Conservation (phyloP, 2,888 invertebrate species). For the Plemyria rubiginata region DNA sequence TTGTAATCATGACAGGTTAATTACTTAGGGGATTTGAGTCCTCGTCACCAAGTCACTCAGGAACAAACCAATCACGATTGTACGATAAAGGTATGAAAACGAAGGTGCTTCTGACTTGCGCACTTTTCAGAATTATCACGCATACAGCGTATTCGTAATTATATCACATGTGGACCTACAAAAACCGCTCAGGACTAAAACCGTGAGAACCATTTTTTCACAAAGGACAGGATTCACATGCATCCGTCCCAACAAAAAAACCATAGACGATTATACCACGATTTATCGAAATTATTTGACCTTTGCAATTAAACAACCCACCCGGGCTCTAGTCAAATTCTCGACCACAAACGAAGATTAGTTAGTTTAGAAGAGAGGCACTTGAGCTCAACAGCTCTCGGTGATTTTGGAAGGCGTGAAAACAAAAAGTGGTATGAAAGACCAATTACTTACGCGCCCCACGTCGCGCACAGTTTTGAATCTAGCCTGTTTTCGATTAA, state of each 20-base stretch:
- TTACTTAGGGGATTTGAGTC: constrained; percentile 12
- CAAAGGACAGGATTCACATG: constrained; percentile 58
- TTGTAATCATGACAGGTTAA: constrained; percentile 10
- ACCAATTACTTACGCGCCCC: constrained; percentile 70
- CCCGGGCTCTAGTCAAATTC: constrained; percentile 39
- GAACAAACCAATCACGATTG: constrained; percentile 18
- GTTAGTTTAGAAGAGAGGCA: constrained; percentile 71
- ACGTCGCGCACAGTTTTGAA: constrained; percentile 53
- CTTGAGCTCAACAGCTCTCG: constrained; percentile 57
- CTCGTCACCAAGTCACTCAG: constrained; percentile 5
- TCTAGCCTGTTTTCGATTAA: constrained; percentile 57
- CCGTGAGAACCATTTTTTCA: constrained; percentile 74
- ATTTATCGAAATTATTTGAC: constrained; percentile 64
- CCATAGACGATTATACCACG: constrained; percentile 49
- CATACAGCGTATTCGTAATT: constrained; percentile 54
- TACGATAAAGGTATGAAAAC: constrained; percentile 9
- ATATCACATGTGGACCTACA: constrained; percentile 63
- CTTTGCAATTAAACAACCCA: constrained; percentile 62
- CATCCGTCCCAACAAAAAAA: constrained; percentile 60
- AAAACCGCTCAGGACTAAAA: constrained; percentile 55
- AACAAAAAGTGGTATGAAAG: constrained; percentile 65
- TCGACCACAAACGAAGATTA: constrained; percentile 43
- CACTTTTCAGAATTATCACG: constrained; percentile 42
- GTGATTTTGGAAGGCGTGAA: constrained; percentile 66
- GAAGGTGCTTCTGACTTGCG: constrained; percentile 17